These are phyloP conservation scores for Sphaeridia pumilis DNA, from an alignment of 2,888 invertebrate species.

Conservation along the genomic window DNA sequence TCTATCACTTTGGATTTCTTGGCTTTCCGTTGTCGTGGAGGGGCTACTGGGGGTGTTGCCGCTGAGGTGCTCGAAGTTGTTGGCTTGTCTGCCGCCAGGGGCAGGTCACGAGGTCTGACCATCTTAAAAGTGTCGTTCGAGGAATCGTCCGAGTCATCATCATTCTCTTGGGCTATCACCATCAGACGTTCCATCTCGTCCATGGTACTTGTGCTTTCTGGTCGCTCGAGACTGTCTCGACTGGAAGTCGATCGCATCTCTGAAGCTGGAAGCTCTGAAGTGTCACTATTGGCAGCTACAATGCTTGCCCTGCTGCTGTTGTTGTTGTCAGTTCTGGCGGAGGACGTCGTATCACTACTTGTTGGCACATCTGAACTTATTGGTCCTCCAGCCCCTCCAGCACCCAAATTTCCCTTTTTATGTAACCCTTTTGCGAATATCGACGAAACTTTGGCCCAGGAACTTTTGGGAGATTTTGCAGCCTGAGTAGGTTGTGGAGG, in stretches of 20 bases:
- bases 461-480: slow-evolving; percentile 11
- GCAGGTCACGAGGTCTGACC: slow-evolving; percentile 14
- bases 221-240: not conserved
- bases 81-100: not conserved
- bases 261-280: no score
- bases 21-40: slow-evolving; percentile 6
- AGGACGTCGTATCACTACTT: not conserved
- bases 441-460: slow-evolving; percentile 12
- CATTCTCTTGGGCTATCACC: not conserved
- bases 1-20: slow-evolving; percentile 20
- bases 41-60: not conserved
- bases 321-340: not conserved
- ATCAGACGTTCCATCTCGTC: not conserved
- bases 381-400: not conserved
- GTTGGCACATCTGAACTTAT: not conserved
- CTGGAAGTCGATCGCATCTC: not conserved
- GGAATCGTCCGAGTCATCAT: not conserved
- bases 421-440: slow-evolving; percentile 6
- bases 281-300: not conserved
- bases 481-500: not conserved
- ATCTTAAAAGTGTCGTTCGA: not conserved
- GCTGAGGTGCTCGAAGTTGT: not conserved
- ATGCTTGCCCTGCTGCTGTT: not conserved
- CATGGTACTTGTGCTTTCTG: not conserved
- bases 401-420: slow-evolving; percentile 3